Evolutionary conservation across 1,140 invertebrate species (phyloP).

Genomic region (Drosophila mauritiana): DNA sequence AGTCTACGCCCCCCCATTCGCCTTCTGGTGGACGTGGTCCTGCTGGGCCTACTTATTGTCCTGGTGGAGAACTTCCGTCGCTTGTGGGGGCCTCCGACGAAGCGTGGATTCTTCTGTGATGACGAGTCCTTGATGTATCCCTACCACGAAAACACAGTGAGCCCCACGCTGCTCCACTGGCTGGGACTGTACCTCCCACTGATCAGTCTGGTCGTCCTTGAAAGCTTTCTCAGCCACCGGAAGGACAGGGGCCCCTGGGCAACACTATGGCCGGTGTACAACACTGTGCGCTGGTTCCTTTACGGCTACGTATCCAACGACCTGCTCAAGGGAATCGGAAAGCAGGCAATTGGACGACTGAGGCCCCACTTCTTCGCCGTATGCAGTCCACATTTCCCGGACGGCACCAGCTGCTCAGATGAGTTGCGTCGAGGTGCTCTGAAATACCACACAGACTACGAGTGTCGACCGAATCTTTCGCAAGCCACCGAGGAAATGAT

Average conservation of each 20-base stretch:
- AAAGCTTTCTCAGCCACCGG: conserved; percentile 19
- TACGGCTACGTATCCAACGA: conserved; percentile 92
- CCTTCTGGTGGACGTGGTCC: conserved; percentile 34
- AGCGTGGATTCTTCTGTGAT: conserved; percentile 97
- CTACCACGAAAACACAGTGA: conserved; percentile 90
- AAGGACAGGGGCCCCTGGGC: conserved; percentile 53
- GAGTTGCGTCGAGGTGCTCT: conserved; percentile 84
- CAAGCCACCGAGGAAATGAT: conserved; percentile 85
- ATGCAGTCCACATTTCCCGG: conserved; percentile 87
- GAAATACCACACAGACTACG: conserved; percentile 88
- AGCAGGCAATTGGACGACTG: conserved; percentile 94
- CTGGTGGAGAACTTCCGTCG: conserved; percentile 28
- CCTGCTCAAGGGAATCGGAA: conserved; percentile 93
- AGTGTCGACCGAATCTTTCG: conserved; percentile 84
- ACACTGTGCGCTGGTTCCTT: conserved; percentile 90
- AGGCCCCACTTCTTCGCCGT: conserved; percentile 95
- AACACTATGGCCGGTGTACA: conserved; percentile 87
- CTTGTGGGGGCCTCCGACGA: conserved; percentile 84
- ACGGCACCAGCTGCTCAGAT: conserved; percentile 49
- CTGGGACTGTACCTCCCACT: conserved; percentile 43
- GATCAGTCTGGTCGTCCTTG: conserved; percentile 21
- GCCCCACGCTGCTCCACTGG: conserved; percentile 29
- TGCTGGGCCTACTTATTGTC: conserved; percentile 32
- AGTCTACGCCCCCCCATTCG: conserved; percentile 18
- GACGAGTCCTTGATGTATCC: conserved; percentile 96